Evolutionary conservation across 2,797 vertebrate genomes (phyloP).

Genomic region (Etheostoma nigrum): DNA sequence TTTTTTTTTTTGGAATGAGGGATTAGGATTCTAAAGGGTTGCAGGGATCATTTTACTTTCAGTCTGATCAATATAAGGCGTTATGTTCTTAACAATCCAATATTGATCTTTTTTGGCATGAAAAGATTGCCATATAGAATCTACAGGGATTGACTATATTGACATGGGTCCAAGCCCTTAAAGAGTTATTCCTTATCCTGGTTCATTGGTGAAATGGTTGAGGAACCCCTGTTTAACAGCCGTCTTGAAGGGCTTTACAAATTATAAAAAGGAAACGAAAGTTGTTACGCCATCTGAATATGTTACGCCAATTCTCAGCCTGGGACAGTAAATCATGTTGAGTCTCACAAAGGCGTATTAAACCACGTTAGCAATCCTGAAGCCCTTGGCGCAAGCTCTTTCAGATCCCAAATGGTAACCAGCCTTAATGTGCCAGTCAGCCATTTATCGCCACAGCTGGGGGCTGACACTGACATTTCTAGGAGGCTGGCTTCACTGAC

Average conservation of each 20-base stretch:
- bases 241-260: slow-evolving; percentile 9
- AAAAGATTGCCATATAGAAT: neutral
- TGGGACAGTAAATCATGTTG: slow-evolving; percentile 34
- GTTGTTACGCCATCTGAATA: too few relatives aligned
- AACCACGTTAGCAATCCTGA: slow-evolving; percentile 33
- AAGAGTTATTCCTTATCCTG: slow-evolving; percentile 6
- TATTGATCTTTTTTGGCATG: slow-evolving; percentile 25
- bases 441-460: slow-evolving; percentile 37
- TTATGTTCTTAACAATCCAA: slow-evolving; percentile 30
- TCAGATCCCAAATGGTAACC: slow-evolving; percentile 30
- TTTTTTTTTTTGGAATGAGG: slow-evolving; percentile 28
- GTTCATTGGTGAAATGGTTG: slow-evolving; percentile 7
- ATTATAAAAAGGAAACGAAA: slow-evolving; percentile 31
- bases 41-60: slow-evolving; percentile 31
- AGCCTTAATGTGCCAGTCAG: slow-evolving; percentile 55
- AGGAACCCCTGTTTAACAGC: slow-evolving; percentile 33
- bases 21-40: slow-evolving; percentile 39
- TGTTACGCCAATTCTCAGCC: slow-evolving; percentile 2
- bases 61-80: slow-evolving; percentile 31
- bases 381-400: slow-evolving; percentile 17
- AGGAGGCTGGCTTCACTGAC: slow-evolving; percentile 13
- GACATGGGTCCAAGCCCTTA: neutral
- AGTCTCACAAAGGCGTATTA: slow-evolving; percentile 52
- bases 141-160: neutral
- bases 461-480: slow-evolving; percentile 65